phyloP scores from a whole-genome alignment of 92 coral and sea anemone genomes.

The Micromussa lordhowensis region DNA sequence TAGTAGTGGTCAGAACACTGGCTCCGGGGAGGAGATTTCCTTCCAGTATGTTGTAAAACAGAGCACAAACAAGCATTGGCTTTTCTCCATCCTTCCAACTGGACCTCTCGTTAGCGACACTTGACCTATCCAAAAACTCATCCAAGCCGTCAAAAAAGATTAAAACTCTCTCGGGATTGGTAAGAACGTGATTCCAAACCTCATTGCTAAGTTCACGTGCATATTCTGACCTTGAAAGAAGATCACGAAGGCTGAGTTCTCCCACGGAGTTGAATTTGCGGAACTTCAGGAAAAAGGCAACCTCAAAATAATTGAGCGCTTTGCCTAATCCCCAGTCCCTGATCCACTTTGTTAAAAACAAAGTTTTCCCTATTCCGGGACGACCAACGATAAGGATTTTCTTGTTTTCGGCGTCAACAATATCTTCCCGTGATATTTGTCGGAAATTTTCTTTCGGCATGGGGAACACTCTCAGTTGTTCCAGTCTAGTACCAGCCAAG shows the following conservation, averaged over 20 bases:
- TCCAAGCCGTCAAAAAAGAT: slow-evolving; percentile 60
- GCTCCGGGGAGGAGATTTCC: slow-evolving; percentile 5
- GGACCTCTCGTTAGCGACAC: neutral
- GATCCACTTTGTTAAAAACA: slow-evolving; percentile 33
- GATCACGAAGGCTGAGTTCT: slow-evolving; percentile 32
- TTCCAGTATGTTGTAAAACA: neutral
- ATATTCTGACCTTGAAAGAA: neutral
- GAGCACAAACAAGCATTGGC: neutral
- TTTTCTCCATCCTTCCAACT: neutral
- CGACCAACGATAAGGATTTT: slow-evolving; percentile 53
- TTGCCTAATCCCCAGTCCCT: slow-evolving; percentile 37
- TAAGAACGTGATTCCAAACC: neutral
- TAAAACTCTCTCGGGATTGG: slow-evolving; percentile 30
- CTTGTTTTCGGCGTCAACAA: slow-evolving; percentile 6
- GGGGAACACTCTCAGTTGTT: neutral
- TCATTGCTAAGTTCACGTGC: neutral
- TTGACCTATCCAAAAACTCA: slow-evolving; percentile 11
- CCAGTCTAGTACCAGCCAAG: neutral
- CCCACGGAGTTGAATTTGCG: neutral
- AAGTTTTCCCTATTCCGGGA: slow-evolving; percentile 58
- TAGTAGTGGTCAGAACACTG: neutral
- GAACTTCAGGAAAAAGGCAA: slow-evolving; percentile 18
- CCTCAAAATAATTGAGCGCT: neutral
- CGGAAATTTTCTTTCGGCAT: neutral
- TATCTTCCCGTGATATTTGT: neutral